These are phyloP conservation scores for Ectropis crepuscularia DNA, from an alignment of 2,888 invertebrate species.

Conservation along the genomic window DNA sequence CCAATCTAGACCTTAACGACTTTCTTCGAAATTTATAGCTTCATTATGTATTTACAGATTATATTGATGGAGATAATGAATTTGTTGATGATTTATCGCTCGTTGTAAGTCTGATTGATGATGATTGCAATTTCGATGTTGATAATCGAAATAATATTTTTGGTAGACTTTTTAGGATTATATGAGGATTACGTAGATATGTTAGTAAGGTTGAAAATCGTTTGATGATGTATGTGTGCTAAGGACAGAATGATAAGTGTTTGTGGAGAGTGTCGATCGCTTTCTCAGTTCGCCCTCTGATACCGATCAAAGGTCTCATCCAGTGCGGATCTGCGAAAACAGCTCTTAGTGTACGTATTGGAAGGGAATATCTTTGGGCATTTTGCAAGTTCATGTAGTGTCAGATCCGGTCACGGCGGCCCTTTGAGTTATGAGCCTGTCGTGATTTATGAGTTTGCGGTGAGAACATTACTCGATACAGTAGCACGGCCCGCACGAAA, in stretches of 20 bases:
- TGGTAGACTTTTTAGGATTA: conserved; percentile 26
- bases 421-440: conserved; percentile 63
- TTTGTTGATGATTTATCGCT: conserved; percentile 38
- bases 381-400: conserved; percentile 69
- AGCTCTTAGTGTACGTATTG: conserved; percentile 56
- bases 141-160: conserved; percentile 24
- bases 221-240: conserved; percentile 39
- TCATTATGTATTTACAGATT: conserved; percentile 38
- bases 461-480: conserved; percentile 15
- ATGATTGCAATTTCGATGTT: conserved; percentile 32
- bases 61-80: conserved; percentile 37
- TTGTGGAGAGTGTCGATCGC: conserved; percentile 68
- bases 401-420: conserved; percentile 59
- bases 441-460: conserved; percentile 66
- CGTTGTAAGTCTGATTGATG: conserved; percentile 36
- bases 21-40: conserved; percentile 45
- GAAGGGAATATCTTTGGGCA: conserved; percentile 65
- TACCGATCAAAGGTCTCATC: conserved; percentile 73
- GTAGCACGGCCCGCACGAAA: conserved; percentile 22
- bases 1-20: conserved; percentile 69
- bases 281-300: conserved; percentile 71
- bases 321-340: conserved; percentile 60
- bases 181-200: conserved; percentile 14
- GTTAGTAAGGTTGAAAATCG: conserved; percentile 56
- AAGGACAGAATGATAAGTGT: conserved; percentile 67